phyloP scores from a whole-genome alignment of 2,888 invertebrate genomes.

The Anorthoa munda region DNA sequence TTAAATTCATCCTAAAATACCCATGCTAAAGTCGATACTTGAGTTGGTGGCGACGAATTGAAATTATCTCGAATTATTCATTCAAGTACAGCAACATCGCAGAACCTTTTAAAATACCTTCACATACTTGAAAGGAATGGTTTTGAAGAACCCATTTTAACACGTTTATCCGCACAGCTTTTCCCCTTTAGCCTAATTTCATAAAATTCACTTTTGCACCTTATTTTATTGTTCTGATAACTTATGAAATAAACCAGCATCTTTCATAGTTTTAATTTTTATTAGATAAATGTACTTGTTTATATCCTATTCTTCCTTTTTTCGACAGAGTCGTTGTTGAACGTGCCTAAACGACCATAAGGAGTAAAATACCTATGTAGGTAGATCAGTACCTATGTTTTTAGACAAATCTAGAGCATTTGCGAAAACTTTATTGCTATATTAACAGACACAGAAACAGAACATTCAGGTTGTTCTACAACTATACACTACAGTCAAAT shows the following conservation, averaged over 20 bases:
- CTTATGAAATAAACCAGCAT: slow-evolving; percentile 15
- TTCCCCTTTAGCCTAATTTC: slow-evolving; percentile 10
- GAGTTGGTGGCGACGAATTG: no score
- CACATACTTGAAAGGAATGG: neutral
- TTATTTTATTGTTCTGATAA: slow-evolving; percentile 46
- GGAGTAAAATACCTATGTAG: slow-evolving; percentile 18
- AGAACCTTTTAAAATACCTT: neutral
- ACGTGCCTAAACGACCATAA: slow-evolving; percentile 8
- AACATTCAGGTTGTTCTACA: slow-evolving; percentile 5
- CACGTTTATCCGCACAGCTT: slow-evolving; percentile 2
- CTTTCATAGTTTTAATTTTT: slow-evolving; percentile 10
- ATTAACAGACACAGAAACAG: neutral
- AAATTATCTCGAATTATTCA: no score
- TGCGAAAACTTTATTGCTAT: neutral
- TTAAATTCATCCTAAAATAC: no score
- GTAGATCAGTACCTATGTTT: neutral
- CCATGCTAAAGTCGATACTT: no score
- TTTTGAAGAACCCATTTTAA: neutral
- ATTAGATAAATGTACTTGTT: neutral
- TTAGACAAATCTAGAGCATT: neutral
- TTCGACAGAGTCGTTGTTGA: neutral
- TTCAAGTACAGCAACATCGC: neutral
- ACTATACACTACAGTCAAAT: slow-evolving; percentile 1
- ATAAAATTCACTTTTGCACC: slow-evolving; percentile 39
- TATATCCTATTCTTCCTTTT: neutral